Conservation (phyloP, 2,797 vertebrate species). For the Poeciliopsis turneri region DNA sequence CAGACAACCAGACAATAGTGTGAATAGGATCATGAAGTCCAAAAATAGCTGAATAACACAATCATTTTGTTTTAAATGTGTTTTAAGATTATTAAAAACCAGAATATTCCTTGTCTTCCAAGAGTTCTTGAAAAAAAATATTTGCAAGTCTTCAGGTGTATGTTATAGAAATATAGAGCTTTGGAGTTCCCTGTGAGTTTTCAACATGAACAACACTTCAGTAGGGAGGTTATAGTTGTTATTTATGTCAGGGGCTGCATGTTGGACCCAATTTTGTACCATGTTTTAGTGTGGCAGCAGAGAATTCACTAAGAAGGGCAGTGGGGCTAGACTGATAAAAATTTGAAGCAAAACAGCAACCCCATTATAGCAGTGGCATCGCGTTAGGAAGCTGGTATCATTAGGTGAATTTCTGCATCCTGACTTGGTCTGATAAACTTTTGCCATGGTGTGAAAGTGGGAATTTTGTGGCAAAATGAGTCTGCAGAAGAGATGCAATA, state of each 20-base stretch:
- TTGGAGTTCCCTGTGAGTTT: background rate
- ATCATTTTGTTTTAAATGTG: background rate
- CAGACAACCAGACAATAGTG: background rate
- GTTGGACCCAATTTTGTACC: background rate
- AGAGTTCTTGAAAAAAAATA: background rate
- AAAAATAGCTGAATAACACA: background rate
- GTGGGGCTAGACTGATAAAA: background rate
- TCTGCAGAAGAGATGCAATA: background rate
- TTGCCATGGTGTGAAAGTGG: background rate
- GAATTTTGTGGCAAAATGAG: background rate
- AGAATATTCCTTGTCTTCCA: background rate
- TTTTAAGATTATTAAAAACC: background rate
- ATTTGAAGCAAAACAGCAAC: background rate
- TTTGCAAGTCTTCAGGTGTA: background rate
- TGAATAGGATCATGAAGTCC: constrained; percentile 1
- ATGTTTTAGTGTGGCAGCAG: background rate
- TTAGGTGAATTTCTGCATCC: background rate
- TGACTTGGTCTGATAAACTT: background rate
- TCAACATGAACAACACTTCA: background rate
- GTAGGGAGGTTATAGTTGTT: background rate
- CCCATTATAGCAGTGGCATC: background rate
- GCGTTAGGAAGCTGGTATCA: background rate
- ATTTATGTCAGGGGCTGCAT: background rate
- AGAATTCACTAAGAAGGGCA: background rate
- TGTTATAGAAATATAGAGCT: background rate